Evolutionary conservation across 2,113 vertebrate species (phyloP).

Genomic region (Callipepla squamata): DNA sequence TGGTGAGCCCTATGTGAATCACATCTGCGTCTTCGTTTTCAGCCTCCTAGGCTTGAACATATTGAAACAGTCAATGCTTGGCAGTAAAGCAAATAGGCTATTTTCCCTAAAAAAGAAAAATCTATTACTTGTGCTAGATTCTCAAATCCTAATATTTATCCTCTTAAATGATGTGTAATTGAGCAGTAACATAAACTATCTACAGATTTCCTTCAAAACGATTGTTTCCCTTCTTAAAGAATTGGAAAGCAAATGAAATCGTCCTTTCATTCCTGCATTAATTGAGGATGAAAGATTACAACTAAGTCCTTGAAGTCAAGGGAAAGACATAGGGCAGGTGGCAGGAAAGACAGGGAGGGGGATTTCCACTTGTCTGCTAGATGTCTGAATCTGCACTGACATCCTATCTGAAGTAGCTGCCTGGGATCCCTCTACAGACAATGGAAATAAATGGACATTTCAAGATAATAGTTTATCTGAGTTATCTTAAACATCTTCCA

Average conservation of each 20-base stretch:
- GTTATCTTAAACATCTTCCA: background rate
- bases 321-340: background rate
- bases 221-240: background rate
- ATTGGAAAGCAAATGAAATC: background rate
- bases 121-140: conserved; percentile 32
- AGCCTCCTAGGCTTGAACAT: conserved; percentile 55
- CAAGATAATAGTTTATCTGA: background rate
- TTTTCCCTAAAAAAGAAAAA: conserved; percentile 42
- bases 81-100: conserved; percentile 6
- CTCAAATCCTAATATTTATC: conserved; percentile 30
- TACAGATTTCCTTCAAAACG: background rate
- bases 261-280: background rate
- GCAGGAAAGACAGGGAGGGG: background rate
- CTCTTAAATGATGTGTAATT: background rate
- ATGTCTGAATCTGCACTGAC: background rate
- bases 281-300: conserved; percentile 7
- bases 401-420: background rate
- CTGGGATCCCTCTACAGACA: background rate
- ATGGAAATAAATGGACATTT: background rate
- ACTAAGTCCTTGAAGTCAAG: background rate
- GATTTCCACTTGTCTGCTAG: background rate
- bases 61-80: conserved; percentile 56
- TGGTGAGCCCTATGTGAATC: conserved; percentile 34
- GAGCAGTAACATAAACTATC: background rate
- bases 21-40: conserved; percentile 38